phyloP scores from a whole-genome alignment of 1,140 invertebrate species.

The Lasaia peninsularis region DNA sequence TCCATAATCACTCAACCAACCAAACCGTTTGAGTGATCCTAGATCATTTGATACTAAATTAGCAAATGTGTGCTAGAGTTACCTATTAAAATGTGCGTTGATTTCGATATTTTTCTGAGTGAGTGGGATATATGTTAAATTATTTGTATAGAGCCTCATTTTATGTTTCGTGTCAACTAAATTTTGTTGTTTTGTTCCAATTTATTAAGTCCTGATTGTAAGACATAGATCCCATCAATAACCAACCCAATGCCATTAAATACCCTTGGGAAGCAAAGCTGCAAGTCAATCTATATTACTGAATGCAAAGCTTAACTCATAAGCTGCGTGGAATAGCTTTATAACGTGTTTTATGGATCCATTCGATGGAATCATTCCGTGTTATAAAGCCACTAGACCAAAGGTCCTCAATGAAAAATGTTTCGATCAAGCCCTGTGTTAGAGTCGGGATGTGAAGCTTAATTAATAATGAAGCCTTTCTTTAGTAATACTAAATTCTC shows the following conservation, averaged over 20 bases:
- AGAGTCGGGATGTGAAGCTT: conserved; percentile 70
- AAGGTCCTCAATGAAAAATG: conserved; percentile 59
- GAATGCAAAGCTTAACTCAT: conserved; percentile 72
- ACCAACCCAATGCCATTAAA: conserved; percentile 56
- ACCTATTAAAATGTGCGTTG: conserved; percentile 69
- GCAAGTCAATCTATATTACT: conserved; percentile 73
- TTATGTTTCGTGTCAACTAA: conserved; percentile 29
- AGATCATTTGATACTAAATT: conserved; percentile 46
- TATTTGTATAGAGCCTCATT: conserved; percentile 56
- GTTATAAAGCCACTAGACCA: conserved; percentile 69
- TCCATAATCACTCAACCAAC: conserved; percentile 49
- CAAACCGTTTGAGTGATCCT: conserved; percentile 43
- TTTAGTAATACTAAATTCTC: conserved; percentile 70
- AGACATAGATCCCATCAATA: conserved; percentile 73
- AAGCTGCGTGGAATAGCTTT: conserved; percentile 73
- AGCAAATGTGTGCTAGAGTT: conserved; percentile 72
- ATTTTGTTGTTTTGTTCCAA: conserved; percentile 15
- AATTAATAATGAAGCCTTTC: conserved; percentile 69
- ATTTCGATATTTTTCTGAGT: conserved; percentile 50
- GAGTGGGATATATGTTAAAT: conserved; percentile 73
- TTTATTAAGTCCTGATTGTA: conserved; percentile 7
- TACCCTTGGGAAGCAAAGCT: conserved; percentile 71
- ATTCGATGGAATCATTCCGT: conserved; percentile 49
- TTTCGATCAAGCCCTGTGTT: conserved; percentile 71
- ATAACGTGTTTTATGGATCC: conserved; percentile 58